Conservation (phyloP, 37 sponge, comb jelly and placozoan species). For the Ephydatia muelleri region DNA sequence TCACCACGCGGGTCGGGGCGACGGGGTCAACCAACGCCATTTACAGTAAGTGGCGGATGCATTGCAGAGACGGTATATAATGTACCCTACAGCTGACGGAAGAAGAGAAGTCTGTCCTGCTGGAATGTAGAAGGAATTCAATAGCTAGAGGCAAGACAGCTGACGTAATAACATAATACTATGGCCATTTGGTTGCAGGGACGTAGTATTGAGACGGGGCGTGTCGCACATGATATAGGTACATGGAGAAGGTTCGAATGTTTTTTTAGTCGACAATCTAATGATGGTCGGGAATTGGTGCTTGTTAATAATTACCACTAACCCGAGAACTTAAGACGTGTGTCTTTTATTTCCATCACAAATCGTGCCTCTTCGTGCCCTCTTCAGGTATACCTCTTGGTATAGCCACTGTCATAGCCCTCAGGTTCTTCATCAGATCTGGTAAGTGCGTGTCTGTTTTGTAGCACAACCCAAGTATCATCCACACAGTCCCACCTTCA, state of each 20-base stretch:
- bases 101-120: constrained; percentile 66
- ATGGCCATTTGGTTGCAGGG: background rate
- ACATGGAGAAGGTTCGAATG: too few species aligned
- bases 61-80: background rate
- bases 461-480: background rate
- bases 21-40: background rate
- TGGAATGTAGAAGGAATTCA: constrained; percentile 69
- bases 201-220: background rate
- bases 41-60: background rate
- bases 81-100: constrained; percentile 50
- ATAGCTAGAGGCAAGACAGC: constrained; percentile 53
- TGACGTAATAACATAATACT: background rate
- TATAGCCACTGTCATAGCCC: constrained; percentile 6
- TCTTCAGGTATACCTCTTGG: constrained; percentile 17
- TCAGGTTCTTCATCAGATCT: constrained; percentile 20
- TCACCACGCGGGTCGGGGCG: background rate
- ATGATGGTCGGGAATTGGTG: too few species aligned
- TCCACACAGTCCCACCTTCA: too few species aligned
- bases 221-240: background rate
- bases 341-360: too few species aligned
- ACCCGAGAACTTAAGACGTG: too few species aligned
- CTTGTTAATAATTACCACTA: too few species aligned
- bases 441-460: background rate
- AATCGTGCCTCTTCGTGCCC: background rate
- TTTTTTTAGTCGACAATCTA: too few species aligned